Evolutionary conservation across 1,140 invertebrate genomes (phyloP), one percentile per base, ranked within the genome.

Genomic region (Homalodisca vitripennis): DNA sequence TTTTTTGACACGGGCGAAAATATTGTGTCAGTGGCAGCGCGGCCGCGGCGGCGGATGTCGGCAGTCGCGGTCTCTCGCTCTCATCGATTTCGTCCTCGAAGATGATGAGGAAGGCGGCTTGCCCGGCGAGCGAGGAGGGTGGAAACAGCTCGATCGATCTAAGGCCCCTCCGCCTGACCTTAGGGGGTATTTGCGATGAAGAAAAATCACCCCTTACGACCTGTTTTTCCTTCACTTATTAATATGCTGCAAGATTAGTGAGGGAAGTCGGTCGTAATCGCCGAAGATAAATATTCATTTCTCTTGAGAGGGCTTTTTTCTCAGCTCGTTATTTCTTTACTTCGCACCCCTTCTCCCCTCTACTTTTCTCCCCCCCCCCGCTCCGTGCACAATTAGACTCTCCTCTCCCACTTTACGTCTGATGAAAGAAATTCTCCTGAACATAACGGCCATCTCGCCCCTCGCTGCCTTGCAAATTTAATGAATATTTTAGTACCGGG

Each of bases 201-300:
- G 63, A 66, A 66, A 66, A 66, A 66, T 66, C 63, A 66, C 63
- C 63, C 63, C 34, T 41, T 30, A 22, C 6, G 41, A 66, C 63
- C 63, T 47, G 63, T 66, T 66, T 66, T 66, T 66, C 32, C 63
- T 66, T 66, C 41, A 66, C 63, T 60, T 60, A 46, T 64, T 64
- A 64, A 64, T 64, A 41, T 46, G 30, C 30, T 46, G 63, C 63
- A 66, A 66, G 63, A 66, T 66, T 66, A 66, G 32, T 66, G 32
- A 66, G 63, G 20, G 63, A 66, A 22, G n/a, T 29, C 27, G n/a
- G 24, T n/a, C 53, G 51, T 69, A 69, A 64, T 69, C 68, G 60
- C 22, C 68, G 31, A 63, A 69, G 68, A 69, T 69, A 69, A 69
- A 69, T 69, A 69, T 69, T 69, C 68, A 69, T 69, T 64, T 69